A percentile compares a stretch with the other conserved stretches of the same genome.
These are phyloP conservation scores for Dicentrarchus labrax DNA, from an alignment of 2,113 vertebrate genomes.

Conservation along the genomic window DNA sequence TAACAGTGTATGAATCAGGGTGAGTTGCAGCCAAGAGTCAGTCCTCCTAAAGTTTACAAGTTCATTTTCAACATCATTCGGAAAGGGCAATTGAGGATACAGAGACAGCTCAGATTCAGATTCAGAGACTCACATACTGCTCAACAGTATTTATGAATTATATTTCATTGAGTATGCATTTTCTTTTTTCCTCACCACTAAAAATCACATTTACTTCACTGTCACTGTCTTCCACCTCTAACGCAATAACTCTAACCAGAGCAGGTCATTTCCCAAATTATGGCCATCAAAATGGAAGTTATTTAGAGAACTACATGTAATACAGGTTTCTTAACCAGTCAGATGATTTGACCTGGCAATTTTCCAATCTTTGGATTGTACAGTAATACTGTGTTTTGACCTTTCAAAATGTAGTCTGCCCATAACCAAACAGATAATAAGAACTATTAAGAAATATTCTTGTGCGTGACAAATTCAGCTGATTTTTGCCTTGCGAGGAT, in stretches of 20 bases:
- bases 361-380: neutral
- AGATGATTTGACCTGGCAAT: neutral
- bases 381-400: neutral
- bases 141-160: neutral
- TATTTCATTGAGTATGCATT: neutral
- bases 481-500: constrained; percentile 34
- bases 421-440: too few relatives aligned
- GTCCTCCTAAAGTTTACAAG: neutral
- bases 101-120: neutral
- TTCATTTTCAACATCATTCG: constrained; percentile 17
- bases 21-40: neutral
- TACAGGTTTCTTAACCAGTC: neutral
- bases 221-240: neutral
- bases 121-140: neutral
- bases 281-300: neutral
- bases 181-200: neutral
- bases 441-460: neutral
- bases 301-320: neutral
- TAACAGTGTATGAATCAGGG: neutral
- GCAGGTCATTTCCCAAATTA: neutral
- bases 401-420: too few relatives aligned
- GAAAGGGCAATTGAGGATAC: neutral
- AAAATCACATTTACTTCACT: neutral
- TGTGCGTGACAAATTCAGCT: constrained; percentile 54
- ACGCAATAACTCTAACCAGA: neutral